Base-by-base conservation (phyloP, 2,888 invertebrate species). In the Drosophila pegasa region DNA sequence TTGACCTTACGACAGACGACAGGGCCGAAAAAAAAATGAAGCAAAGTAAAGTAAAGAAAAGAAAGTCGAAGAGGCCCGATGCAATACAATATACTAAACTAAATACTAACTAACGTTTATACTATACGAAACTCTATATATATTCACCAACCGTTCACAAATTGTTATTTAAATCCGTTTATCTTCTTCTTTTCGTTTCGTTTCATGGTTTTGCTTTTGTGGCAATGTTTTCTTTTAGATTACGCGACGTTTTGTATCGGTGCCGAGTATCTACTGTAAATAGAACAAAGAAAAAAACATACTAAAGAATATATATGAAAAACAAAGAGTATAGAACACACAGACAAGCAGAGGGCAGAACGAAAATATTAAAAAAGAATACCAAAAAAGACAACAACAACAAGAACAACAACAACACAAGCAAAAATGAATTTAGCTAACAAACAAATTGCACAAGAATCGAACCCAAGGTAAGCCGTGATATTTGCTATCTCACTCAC, bases 181-280 rank as follows among this genome's bases (percentile, higher is more conserved):
- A 83, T 71, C 83, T 82, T 87, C 82, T 82, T 90, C 35, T 35
- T 90, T 91, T 87, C 84, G 81, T 91, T 91, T 92, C 89, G 89
- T 91, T 90, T 91, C 91, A 91, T 90, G 88, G 73, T 69, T 84
- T 87, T 85, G 50, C 50, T 82, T 83, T 91, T 91, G 91, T 91
- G 83, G 75, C 90, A 88, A 89, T 90, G 83, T 87, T 90, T 89
- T 87, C 87, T 87, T 91, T 90, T 91, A 92, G 92, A 92, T 91
- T 92, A 92, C 90, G 92, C 92, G 87, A 92, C 92, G 90, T 92
- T 92, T 92, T 92, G 92, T 92, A 92, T 92, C 91, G 92, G 92
- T 87, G 92, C 92, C 81, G 92, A 92, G 89, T 92, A 92, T 91
- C 92, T 92, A 86, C 92, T 92, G 89, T 92, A 92, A 91, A 91